These are phyloP conservation scores for Papilio glaucus DNA, from an alignment of 1,140 invertebrate species.

Conservation along the genomic window DNA sequence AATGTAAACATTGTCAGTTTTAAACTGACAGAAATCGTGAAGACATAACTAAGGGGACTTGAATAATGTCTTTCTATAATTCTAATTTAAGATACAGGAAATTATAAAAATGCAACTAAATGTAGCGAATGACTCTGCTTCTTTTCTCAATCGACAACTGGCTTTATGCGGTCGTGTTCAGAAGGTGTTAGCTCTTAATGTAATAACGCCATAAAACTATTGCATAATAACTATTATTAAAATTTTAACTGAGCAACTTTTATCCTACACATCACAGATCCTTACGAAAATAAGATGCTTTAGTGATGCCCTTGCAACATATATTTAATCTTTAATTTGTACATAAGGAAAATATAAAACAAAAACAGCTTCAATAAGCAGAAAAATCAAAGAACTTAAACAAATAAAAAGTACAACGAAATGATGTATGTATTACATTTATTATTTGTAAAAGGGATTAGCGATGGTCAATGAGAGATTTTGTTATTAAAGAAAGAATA, in stretches of 20 bases:
- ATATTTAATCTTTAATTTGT: slow-evolving; percentile 37
- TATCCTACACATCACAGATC: slow-evolving; percentile 72
- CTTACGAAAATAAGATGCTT: slow-evolving; percentile 39
- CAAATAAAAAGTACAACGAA: slow-evolving; percentile 67
- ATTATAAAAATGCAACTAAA: no score
- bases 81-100: no score
- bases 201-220: slow-evolving; percentile 41
- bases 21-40: no score
- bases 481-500: no score
- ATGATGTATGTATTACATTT: slow-evolving; percentile 51
- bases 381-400: slow-evolving; percentile 52
- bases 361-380: slow-evolving; percentile 45
- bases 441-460: slow-evolving; percentile 29
- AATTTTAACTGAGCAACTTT: slow-evolving; percentile 77
- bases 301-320: slow-evolving; percentile 23
- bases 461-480: neutral
- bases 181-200: neutral
- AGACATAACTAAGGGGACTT: no score
- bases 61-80: no score
- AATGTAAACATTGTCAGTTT: no score
- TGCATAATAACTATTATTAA: slow-evolving; percentile 63
- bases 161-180: neutral
- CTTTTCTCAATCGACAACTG: no score
- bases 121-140: no score
- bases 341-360: slow-evolving; percentile 43